Evolutionary conservation across 2,113 vertebrate species (phyloP), one percentile per base, ranked within the genome.

Genomic region (Porphyrio hochstetteri): DNA sequence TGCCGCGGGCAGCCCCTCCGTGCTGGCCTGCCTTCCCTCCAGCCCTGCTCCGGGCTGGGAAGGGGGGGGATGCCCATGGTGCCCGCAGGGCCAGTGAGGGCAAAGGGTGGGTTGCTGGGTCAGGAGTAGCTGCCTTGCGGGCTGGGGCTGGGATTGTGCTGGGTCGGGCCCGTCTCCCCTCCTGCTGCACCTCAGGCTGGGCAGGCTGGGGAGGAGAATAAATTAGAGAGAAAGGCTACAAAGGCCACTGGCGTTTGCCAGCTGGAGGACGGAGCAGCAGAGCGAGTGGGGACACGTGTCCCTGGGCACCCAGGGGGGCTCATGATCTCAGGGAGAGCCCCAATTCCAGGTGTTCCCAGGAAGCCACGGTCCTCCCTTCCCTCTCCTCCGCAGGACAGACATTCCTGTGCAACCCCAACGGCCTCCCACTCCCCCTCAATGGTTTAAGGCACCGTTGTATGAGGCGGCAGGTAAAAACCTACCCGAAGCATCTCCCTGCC

Each of bases 361-460:
- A 65, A 90, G 64, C 70, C 63, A 2, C 64, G 21, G 67, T 53
- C 89, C 71, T 76, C 52, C 61, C 46, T 24, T 77, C 63, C 85
- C 38, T 50, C 46, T 53, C 44, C 91, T 71, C 48, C 2, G 29
- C 55, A 59, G 82, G 71, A 65, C 1, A 5, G 72, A 80, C 11
- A 5, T 2, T 88, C 60, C 86, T 48, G 74, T 42, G 63, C 55
- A 55, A 36, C 79, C 80, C 95, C 90, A 77, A 17, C 36, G 94
- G 82, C 93, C 86, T 94, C 96, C 94, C 38, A 36, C 97, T 96
- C 96, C 97, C 96, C 93, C 11, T 46, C 70, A 96, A 94, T 96
- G 91, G 93, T 98, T 97, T 98, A 98, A 98, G 98, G 98, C 98
- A 98, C 98, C 94, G 96, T 97, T 61, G 90, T 97, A 95, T 79